A percentile compares a stretch with the other conserved stretches of the same genome.
Evolutionary conservation across 2,888 invertebrate genomes (phyloP).

Genomic region (Thysanoteuthis rhombus): DNA sequence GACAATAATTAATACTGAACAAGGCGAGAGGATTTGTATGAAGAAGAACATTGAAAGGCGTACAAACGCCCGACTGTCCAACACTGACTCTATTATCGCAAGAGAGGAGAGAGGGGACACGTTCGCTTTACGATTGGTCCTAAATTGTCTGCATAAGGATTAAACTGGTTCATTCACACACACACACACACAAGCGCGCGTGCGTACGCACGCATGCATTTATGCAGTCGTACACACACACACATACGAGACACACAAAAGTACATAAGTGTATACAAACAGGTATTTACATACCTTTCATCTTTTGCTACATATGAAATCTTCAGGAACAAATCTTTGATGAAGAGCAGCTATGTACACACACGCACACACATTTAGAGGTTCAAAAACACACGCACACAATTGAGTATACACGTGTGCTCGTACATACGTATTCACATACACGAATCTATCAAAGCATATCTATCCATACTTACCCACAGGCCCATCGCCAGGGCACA

Average conservation of each 20-base stretch:
- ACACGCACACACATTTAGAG: neutral
- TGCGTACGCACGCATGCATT: too few relatives aligned
- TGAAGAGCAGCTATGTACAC: neutral
- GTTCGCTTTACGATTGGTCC: neutral
- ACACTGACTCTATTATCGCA: neutral
- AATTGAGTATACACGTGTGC: neutral
- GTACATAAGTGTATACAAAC: too few relatives aligned
- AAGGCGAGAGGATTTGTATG: neutral
- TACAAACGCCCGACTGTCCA: neutral
- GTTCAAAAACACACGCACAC: neutral
- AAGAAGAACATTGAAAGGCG: neutral
- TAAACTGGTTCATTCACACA: neutral
- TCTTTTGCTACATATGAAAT: neutral
- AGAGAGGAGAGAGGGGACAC: neutral
- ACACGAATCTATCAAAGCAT: neutral
- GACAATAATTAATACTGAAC: neutral
- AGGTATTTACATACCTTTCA: too few relatives aligned
- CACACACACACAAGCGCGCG: too few relatives aligned
- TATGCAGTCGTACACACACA: too few relatives aligned
- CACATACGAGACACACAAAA: too few relatives aligned
- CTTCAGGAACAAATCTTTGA: neutral
- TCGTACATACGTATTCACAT: neutral
- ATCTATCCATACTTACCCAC: neutral
- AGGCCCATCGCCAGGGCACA: too few relatives aligned
- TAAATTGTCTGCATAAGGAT: neutral